Conservation (phyloP, 2,797 vertebrate genomes). For the Xerus rutilus region DNA sequence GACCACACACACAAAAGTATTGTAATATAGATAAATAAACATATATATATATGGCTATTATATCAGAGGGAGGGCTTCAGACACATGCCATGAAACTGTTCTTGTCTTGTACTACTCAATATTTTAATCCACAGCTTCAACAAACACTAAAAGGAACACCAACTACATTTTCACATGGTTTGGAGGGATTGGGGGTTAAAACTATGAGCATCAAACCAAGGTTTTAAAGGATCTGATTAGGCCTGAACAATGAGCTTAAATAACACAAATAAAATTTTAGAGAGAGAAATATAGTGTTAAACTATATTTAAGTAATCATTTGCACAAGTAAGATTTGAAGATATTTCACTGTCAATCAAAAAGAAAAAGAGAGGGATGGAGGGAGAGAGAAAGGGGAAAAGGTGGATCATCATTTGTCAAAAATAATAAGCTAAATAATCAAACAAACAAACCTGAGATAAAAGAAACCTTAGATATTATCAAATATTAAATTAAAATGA, state of each 20-base stretch:
- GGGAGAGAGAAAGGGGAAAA: not conserved
- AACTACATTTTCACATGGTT: not conserved
- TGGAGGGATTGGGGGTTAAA: not conserved
- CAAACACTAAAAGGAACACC: conserved; percentile 3
- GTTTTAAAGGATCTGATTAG: conserved; percentile 23
- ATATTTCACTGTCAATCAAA: not conserved
- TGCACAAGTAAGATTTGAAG: not conserved
- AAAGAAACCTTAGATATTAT: conserved; percentile 27
- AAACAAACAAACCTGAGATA: not conserved
- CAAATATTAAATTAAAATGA: conserved; percentile 21
- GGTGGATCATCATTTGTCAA: conserved; percentile 16
- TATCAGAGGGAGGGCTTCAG: not conserved
- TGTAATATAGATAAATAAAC: not conserved
- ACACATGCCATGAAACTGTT: not conserved
- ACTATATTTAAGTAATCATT: not conserved
- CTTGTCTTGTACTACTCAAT: not conserved
- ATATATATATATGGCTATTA: not conserved
- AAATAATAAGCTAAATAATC: conserved; percentile 38
- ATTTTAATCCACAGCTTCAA: conserved; percentile 6
- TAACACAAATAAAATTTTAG: conserved; percentile 28
- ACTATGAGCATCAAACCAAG: not conserved
- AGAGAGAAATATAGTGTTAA: not conserved
- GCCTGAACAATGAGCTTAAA: not conserved
- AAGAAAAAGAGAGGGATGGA: not conserved
- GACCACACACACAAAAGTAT: too few species aligned